Percentiles rank a stretch among this genome's conserved stretches.
These are phyloP conservation scores for Anticlea derivata DNA, from an alignment of 2,888 invertebrate species.

Conservation along the genomic window DNA sequence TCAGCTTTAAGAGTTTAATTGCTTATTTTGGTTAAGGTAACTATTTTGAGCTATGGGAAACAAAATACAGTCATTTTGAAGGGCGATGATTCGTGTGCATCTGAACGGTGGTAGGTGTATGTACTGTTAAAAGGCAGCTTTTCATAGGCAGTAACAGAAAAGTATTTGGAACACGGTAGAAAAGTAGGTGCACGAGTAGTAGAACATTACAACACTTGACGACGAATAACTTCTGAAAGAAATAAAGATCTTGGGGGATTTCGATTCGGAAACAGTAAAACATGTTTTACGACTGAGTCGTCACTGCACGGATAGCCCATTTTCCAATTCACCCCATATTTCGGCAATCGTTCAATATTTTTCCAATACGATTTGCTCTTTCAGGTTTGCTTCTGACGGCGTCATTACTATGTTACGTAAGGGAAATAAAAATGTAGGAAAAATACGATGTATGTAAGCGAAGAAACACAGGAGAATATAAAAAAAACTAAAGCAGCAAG, in stretches of 20 bases:
- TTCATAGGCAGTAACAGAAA: neutral
- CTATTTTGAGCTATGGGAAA: neutral
- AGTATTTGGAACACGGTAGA: neutral
- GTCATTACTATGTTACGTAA: constrained; percentile 30
- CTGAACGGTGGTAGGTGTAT: too few species aligned
- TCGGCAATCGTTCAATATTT: constrained; percentile 41
- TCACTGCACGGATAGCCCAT: constrained; percentile 30
- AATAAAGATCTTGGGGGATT: constrained; percentile 33
- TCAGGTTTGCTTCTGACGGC: constrained; percentile 37
- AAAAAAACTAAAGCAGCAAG: neutral
- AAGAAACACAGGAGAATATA: neutral
- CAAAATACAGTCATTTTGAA: neutral
- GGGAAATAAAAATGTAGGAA: constrained; percentile 2
- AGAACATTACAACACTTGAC: constrained; percentile 22
- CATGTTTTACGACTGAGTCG: constrained; percentile 34
- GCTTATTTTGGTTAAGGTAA: constrained; percentile 20
- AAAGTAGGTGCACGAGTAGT: neutral
- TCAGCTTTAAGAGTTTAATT: constrained; percentile 26
- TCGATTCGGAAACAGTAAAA: constrained; percentile 31
- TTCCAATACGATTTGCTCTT: constrained; percentile 33
- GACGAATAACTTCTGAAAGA: constrained; percentile 29
- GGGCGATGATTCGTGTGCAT: too few species aligned
- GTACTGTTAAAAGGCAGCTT: neutral
- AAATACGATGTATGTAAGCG: neutral
- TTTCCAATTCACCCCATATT: constrained; percentile 41